Conservation (phyloP, 2,113 vertebrate genomes). For the Pelobates fuscus region DNA sequence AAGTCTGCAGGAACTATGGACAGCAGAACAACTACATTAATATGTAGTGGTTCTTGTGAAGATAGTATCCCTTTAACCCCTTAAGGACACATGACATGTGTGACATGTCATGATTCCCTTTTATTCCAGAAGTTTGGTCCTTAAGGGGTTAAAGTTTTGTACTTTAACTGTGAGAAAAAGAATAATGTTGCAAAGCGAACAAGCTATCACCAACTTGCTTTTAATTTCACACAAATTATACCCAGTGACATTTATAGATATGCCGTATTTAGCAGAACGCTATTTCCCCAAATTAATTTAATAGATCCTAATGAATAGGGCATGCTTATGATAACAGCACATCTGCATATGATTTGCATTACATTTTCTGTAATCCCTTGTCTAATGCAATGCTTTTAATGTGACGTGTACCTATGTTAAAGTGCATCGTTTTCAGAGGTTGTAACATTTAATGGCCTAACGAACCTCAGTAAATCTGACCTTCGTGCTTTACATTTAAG, state of each 20-base stretch:
- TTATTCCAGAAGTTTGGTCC: too few species aligned
- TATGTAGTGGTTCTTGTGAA: too few species aligned
- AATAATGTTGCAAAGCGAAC: neutral
- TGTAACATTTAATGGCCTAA: slow-evolving; percentile 13
- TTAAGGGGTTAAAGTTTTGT: slow-evolving; percentile 3
- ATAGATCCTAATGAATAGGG: slow-evolving; percentile 42
- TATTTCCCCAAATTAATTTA: slow-evolving; percentile 46
- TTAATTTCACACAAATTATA: slow-evolving; percentile 35
- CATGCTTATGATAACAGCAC: slow-evolving; percentile 40
- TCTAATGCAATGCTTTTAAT: slow-evolving; percentile 12
- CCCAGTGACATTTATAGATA: slow-evolving; percentile 37
- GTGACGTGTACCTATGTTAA: slow-evolving; percentile 21
- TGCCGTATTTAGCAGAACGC: slow-evolving; percentile 36
- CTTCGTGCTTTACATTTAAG: neutral
- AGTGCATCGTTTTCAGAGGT: slow-evolving; percentile 2
- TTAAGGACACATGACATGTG: too few species aligned
- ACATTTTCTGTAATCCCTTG: slow-evolving; percentile 28
- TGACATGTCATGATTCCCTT: too few species aligned
- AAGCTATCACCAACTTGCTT: neutral
- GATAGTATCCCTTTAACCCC: too few species aligned
- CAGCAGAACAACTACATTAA: too few species aligned
- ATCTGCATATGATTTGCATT: slow-evolving; percentile 44
- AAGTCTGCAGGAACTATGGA: too few species aligned
- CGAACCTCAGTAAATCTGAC: slow-evolving; percentile 16
- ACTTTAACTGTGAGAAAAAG: neutral